Evolutionary conservation across 2,113 vertebrate genomes (phyloP).

Genomic region (Labeo catla): DNA sequence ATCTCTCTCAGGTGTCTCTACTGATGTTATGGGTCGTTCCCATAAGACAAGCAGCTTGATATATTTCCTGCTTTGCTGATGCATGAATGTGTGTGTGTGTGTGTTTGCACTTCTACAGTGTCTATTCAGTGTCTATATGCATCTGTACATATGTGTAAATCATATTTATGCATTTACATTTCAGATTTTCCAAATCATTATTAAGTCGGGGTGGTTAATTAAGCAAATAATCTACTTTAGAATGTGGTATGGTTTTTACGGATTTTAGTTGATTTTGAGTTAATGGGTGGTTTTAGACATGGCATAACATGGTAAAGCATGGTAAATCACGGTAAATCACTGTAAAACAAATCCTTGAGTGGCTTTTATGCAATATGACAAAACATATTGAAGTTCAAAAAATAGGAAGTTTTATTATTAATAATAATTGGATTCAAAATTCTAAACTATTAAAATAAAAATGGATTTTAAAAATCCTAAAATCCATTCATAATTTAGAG

Average conservation of each 20-base stretch:
- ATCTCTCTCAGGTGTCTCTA: constrained; percentile 17
- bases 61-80: constrained; percentile 7
- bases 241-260: background rate
- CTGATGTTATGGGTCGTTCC: constrained; percentile 16
- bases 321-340: background rate
- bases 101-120: constrained; percentile 5
- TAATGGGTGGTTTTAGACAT: background rate
- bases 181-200: background rate
- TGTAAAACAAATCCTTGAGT: background rate
- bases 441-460: background rate
- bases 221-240: background rate
- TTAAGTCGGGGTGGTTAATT: background rate
- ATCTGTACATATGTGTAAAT: background rate
- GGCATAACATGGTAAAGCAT: background rate
- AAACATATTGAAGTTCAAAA: background rate
- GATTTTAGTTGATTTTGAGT: background rate
- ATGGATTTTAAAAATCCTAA: background rate
- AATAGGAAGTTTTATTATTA: background rate
- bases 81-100: constrained; percentile 16
- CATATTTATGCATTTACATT: background rate
- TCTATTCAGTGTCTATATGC: background rate
- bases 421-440: background rate
- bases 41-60: background rate
- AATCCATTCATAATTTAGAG: background rate
- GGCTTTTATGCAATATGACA: background rate